Percentiles rank a stretch among this genome's conserved stretches.
Evolutionary conservation across 2,113 vertebrate genomes (phyloP).

Genomic region (Platysternon megacephalum): DNA sequence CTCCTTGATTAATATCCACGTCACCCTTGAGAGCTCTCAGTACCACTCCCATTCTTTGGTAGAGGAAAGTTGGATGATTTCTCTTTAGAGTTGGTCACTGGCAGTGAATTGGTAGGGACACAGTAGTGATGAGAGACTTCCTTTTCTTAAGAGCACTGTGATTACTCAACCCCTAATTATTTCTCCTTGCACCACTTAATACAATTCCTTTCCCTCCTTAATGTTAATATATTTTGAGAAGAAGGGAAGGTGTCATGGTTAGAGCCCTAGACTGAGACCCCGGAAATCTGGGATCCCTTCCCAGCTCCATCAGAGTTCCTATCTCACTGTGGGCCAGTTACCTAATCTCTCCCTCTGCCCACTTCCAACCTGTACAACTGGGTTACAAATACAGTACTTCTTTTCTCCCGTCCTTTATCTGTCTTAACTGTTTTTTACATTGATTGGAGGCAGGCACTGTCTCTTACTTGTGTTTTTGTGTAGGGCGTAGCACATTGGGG

Average conservation of each 20-base stretch:
- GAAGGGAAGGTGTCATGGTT: background rate
- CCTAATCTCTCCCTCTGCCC: background rate
- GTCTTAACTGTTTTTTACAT: background rate
- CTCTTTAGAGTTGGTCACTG: background rate
- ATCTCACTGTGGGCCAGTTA: background rate
- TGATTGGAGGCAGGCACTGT: slow-evolving; percentile 4
- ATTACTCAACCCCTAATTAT: background rate
- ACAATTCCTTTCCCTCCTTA: background rate
- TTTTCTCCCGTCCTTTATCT: slow-evolving; percentile 29
- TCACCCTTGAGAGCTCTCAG: background rate
- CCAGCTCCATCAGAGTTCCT: background rate
- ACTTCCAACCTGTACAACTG: background rate
- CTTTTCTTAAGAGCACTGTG: background rate
- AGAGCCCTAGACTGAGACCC: background rate
- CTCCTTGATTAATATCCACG: background rate
- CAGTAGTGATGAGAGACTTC: background rate
- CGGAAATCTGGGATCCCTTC: background rate
- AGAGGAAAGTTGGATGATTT: background rate
- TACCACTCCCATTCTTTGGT: background rate
- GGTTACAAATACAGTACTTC: background rate
- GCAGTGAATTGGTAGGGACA: background rate
- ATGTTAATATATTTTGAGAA: accelerated
- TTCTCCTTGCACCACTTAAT: background rate
- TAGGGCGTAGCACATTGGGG: background rate
- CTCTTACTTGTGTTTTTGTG: accelerated